phyloP scores from a whole-genome alignment of 1,140 invertebrate species.

The Scaptomyza montana region DNA sequence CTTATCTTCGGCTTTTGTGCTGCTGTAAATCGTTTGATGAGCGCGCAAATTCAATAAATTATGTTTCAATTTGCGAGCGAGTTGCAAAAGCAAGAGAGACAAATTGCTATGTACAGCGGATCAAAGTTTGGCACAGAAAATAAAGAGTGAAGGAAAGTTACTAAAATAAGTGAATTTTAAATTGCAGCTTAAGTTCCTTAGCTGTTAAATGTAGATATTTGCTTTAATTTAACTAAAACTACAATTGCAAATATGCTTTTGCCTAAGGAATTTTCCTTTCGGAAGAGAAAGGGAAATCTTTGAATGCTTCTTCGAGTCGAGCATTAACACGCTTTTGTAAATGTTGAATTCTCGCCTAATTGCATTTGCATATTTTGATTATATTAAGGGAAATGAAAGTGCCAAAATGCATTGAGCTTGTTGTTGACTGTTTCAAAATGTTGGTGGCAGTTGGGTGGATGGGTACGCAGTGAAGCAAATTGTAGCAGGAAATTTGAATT shows the following conservation, averaged over 20 bases:
- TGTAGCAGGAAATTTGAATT: slow-evolving; percentile 50
- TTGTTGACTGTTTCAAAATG: neutral
- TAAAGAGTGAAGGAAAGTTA: neutral
- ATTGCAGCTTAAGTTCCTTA: slow-evolving; percentile 28
- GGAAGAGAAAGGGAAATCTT: slow-evolving; percentile 36
- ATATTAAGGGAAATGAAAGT: slow-evolving; percentile 73
- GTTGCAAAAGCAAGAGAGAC: neutral
- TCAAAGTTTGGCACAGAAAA: neutral
- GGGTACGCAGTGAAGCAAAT: slow-evolving; percentile 17
- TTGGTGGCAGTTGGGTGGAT: neutral
- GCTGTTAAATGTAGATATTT: slow-evolving; percentile 37
- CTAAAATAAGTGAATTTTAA: slow-evolving; percentile 27
- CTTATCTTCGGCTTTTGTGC: neutral
- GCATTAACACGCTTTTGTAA: slow-evolving; percentile 56
- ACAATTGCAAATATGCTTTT: slow-evolving; percentile 37
- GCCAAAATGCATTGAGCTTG: slow-evolving; percentile 66
- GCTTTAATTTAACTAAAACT: slow-evolving; percentile 14
- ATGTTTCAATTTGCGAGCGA: slow-evolving; percentile 44
- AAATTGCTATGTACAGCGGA: slow-evolving; percentile 15
- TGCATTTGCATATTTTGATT: slow-evolving; percentile 81
- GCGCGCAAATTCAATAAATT: slow-evolving; percentile 69
- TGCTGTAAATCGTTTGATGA: slow-evolving; percentile 38
- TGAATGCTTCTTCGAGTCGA: slow-evolving; percentile 44
- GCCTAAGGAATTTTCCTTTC: slow-evolving; percentile 32
- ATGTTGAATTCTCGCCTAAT: slow-evolving; percentile 67